phyloP scores from a whole-genome alignment of 2,888 invertebrate genomes.

The Axea sp. region DNA sequence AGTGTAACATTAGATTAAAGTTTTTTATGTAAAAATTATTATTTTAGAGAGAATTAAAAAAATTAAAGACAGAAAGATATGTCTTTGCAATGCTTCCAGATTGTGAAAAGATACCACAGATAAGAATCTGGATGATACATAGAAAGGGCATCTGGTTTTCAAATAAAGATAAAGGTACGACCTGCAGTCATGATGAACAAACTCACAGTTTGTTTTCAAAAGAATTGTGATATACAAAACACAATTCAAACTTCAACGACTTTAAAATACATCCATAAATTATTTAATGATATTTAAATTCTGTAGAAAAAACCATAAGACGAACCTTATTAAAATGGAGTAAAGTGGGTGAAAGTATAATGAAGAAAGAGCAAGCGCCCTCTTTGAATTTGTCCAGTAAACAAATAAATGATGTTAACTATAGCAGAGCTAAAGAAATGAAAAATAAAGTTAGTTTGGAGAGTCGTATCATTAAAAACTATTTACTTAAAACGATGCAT shows the following conservation, averaged over 20 bases:
- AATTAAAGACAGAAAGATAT: slow-evolving; percentile 72
- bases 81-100: slow-evolving; percentile 72
- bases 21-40: slow-evolving; percentile 37
- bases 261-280: too few relatives aligned
- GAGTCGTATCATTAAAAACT: too few relatives aligned
- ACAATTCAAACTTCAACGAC: too few relatives aligned
- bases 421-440: slow-evolving; percentile 63
- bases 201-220: too few relatives aligned
- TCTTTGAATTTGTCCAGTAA: slow-evolving; percentile 54
- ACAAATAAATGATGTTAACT: slow-evolving; percentile 64
- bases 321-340: background rate
- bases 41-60: slow-evolving; percentile 67
- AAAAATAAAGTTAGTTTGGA: slow-evolving; percentile 68
- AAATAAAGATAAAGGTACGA: slow-evolving; percentile 64
- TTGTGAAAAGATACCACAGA: slow-evolving; percentile 71
- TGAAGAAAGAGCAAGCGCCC: slow-evolving; percentile 37
- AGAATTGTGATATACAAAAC: too few relatives aligned
- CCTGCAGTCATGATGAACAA: too few relatives aligned
- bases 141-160: slow-evolving; percentile 68
- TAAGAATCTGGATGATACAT: slow-evolving; percentile 72
- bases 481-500: too few relatives aligned
- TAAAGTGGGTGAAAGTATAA: background rate
- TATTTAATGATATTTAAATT: too few relatives aligned
- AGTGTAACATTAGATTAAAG: too few relatives aligned
- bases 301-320: slow-evolving; percentile 60